Base-by-base conservation (phyloP, 2,797 vertebrate genomes). In the Erethizon dorsatum region DNA sequence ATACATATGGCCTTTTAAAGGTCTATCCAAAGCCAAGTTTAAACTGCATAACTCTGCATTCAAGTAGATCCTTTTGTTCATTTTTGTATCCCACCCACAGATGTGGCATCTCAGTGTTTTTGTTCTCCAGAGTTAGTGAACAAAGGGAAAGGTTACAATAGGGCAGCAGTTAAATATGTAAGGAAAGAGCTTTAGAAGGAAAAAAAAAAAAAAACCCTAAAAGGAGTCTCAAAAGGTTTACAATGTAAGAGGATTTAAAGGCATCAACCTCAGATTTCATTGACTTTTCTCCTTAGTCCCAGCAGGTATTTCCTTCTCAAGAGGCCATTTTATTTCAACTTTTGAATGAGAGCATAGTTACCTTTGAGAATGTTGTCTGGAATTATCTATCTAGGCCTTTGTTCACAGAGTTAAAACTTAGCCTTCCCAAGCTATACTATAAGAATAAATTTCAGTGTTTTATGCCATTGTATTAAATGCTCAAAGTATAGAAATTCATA, bases 121-220 rank as follows among this genome's bases (percentile, higher is more conserved):
- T 96, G 85, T 97, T 97, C 96, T 94, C 86, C 92, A 96, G 97
- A 95, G 97, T 97, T 98, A 83, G 83, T 89, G 95, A 98, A 97
- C 97, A 98, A 97, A 97, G 50, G 79, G 88, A 97, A 95, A 97
- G 95, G 97, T 98, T 97, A 97, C 95, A 97, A 96, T 97, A 97
- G 97, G 97, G 96, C 96, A 97, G 92, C 80, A 95, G 95, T 96
- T 97, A 97, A 95, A 97, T 97, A 97, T 98, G 85, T 97, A 93
- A 98, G 93, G 90, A 97, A 96, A 91, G 90, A 82, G 63, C 94
- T 95, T 97, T 90, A 86, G 92, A 15, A 78, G 33, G 3, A n/a
- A 67, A n/a, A n/a, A n/a, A n/a, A 33, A 63, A 80, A 75, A 41
- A 80, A 91, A 94, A 77, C 86, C 75, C 94, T 96, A 97, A 95